These are phyloP conservation scores for Microcaecilia unicolor DNA, from an alignment of 2,797 vertebrate genomes.

Conservation along the genomic window DNA sequence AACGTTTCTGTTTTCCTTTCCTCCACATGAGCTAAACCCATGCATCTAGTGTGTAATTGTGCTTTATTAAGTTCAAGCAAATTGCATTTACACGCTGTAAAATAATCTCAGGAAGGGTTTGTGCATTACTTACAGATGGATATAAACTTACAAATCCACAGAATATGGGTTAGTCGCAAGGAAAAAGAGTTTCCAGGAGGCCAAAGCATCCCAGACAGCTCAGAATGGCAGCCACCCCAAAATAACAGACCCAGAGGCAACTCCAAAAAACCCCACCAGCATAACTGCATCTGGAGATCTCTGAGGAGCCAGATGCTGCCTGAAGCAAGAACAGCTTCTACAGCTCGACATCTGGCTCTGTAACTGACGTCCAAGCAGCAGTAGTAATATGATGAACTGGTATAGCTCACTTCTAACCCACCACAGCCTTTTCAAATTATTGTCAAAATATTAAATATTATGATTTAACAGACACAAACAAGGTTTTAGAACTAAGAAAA, in stretches of 20 bases:
- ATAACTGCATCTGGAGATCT: slow-evolving; percentile 18
- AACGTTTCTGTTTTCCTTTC: too few relatives aligned
- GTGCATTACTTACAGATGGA: not conserved
- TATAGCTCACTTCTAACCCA: not conserved
- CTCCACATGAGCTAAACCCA: too few relatives aligned
- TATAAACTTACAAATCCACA: not conserved
- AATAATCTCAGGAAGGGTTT: not conserved
- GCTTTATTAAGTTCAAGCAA: not conserved
- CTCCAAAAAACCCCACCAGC: slow-evolving; percentile 14
- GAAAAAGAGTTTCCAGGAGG: slow-evolving; percentile 15
- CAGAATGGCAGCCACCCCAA: not conserved
- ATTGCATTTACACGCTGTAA: not conserved
- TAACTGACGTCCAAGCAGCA: slow-evolving; percentile 8
- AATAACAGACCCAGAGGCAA: slow-evolving; percentile 25
- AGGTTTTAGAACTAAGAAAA: not conserved
- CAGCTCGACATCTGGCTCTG: slow-evolving; percentile 7
- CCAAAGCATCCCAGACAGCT: slow-evolving; percentile 11
- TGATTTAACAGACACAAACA: slow-evolving; percentile 7
- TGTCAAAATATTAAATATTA: not conserved
- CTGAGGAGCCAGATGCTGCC: slow-evolving; percentile 16
- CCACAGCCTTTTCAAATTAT: not conserved
- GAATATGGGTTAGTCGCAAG: too few relatives aligned
- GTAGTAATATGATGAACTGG: slow-evolving; percentile 6
- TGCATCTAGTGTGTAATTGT: too few relatives aligned
- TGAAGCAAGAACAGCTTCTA: slow-evolving; percentile 10